Conservation (phyloP, 2,113 vertebrate genomes). For the Raphicerus campestris region DNA sequence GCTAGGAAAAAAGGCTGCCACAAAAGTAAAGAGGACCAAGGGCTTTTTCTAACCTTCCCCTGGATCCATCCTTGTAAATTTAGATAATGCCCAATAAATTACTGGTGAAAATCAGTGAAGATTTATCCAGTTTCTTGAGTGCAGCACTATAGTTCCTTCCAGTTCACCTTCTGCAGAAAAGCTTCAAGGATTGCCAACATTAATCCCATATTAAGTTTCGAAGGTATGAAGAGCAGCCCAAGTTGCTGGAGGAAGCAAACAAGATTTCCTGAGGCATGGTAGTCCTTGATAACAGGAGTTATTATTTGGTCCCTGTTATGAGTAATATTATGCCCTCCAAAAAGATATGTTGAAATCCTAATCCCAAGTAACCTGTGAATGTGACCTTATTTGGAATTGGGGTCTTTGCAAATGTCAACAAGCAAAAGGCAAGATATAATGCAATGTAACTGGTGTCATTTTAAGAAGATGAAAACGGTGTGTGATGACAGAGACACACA, state of each 20-base stretch:
- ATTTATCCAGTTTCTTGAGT: background rate
- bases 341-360: background rate
- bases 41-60: background rate
- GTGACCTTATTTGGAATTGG: background rate
- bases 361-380: background rate
- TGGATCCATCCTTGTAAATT: background rate
- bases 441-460: background rate
- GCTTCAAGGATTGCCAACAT: background rate
- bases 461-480: background rate
- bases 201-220: background rate
- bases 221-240: background rate
- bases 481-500: background rate
- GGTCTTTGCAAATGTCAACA: background rate
- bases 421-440: background rate
- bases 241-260: background rate
- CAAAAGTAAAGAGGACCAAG: background rate
- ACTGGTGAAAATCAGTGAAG: background rate
- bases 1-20: background rate
- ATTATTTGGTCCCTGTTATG: background rate
- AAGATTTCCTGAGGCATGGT: background rate
- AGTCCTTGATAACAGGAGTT: background rate
- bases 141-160: background rate
- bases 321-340: background rate
- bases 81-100: background rate
- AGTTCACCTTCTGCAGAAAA: background rate